Evolutionary conservation across 2,113 vertebrate species (phyloP), one percentile per base, ranked within the genome.

Genomic region (Cololabis saira): DNA sequence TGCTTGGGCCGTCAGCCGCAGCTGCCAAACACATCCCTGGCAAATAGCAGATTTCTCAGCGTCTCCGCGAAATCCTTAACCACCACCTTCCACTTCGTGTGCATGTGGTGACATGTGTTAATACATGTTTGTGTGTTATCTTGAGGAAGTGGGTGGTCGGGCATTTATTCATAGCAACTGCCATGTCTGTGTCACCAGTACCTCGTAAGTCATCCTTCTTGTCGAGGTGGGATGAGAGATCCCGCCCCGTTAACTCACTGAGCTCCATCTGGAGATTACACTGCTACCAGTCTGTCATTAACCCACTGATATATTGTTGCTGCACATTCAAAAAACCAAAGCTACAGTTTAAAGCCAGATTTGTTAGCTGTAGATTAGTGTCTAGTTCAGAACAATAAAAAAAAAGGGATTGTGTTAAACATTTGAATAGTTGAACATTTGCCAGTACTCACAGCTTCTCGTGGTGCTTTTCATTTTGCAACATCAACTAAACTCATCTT

Each of bases 1-100:
- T 62, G 74, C 72, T 79, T 83, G 69, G 63, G 58, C 78, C 82
- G 83, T 86, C 81, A 85, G 76, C 84, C 88, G 78, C 80, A 82
- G 57, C 84, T 78, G 83, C 87, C 85, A 83, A 71, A 75, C 74
- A 61, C 81, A 47, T 62, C 74, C 30, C 64, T 2, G 37, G 14
- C 21, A 57, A 74, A 33, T 59, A 21, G 53, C 83, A 16, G 71
- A 53, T 51, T 84, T 85, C 76, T 74, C 85, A 52, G 65, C 51
- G 65, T 49, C 69, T 72, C 83, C 77, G 78, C 81, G 78, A 84
- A 3, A 64, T 63, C 61, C 15, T 67, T 67, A 37, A 37, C 66
- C 64, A n/a, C 62, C 71, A 1, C 18, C 52, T 9, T 64, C 6
- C 2, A n/a, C 45, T 14, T 63, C 4, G 18, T 55, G 65, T 13